phyloP scores from a whole-genome alignment of 2,888 invertebrate genomes.

The Spodoptera exigua region DNA sequence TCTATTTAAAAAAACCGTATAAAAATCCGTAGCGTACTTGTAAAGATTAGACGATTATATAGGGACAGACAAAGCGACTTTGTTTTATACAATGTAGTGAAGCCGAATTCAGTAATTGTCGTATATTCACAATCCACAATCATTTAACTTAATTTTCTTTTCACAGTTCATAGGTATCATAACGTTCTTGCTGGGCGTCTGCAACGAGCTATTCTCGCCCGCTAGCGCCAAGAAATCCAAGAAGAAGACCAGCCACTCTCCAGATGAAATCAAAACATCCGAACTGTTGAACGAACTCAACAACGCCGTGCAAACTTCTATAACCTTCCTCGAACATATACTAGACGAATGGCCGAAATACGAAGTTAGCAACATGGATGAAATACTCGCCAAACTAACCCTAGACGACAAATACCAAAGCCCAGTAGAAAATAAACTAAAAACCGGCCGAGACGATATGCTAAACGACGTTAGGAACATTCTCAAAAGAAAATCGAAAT shows the following conservation, averaged over 20 bases:
- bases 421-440: slow-evolving; percentile 82
- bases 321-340: slow-evolving; percentile 76
- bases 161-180: slow-evolving; percentile 89
- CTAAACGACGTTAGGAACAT: slow-evolving; percentile 86
- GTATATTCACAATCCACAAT: too few relatives aligned
- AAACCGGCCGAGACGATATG: slow-evolving; percentile 84
- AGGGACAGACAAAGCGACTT: too few relatives aligned
- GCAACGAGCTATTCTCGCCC: slow-evolving; percentile 86
- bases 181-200: slow-evolving; percentile 88
- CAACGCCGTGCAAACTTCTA: slow-evolving; percentile 72
- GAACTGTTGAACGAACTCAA: slow-evolving; percentile 76
- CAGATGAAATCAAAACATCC: slow-evolving; percentile 78
- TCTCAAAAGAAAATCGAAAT: slow-evolving; percentile 88
- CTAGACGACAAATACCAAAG: slow-evolving; percentile 74
- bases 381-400: slow-evolving; percentile 77
- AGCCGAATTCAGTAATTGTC: too few relatives aligned
- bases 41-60: too few relatives aligned
- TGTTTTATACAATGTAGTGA: too few relatives aligned
- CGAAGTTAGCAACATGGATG: slow-evolving; percentile 71
- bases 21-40: too few relatives aligned
- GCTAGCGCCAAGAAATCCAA: slow-evolving; percentile 88
- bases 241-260: slow-evolving; percentile 86
- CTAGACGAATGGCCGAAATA: slow-evolving; percentile 82
- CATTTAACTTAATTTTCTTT: slow-evolving; percentile 3
- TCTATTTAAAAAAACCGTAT: too few relatives aligned